phyloP scores from a whole-genome alignment of 2,888 invertebrate genomes.

The Drosophila ustulata region DNA sequence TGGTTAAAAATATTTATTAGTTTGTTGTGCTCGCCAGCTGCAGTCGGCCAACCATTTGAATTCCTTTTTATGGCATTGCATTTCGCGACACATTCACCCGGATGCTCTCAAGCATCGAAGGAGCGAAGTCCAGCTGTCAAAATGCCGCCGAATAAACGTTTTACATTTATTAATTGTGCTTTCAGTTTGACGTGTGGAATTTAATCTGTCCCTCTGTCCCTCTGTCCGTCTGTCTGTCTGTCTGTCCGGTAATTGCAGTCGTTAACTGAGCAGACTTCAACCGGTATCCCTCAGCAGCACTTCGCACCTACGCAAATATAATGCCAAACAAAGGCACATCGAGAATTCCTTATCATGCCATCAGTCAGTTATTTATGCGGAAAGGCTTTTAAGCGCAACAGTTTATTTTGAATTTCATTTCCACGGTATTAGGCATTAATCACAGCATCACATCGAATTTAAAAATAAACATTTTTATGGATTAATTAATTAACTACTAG shows the following conservation, averaged over 20 bases:
- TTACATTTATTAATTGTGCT: slow-evolving; percentile 69
- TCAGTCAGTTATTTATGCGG: slow-evolving; percentile 17
- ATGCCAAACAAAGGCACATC: neutral
- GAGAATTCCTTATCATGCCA: slow-evolving; percentile 6
- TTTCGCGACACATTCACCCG: slow-evolving; percentile 10
- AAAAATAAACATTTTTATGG: neutral
- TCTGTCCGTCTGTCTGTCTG: slow-evolving; percentile 1
- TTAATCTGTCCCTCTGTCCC: slow-evolving; percentile 39
- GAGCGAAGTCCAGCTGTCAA: slow-evolving; percentile 26
- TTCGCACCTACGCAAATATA: slow-evolving; percentile 23
- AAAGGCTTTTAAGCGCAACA: slow-evolving; percentile 17
- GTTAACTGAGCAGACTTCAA: slow-evolving; percentile 40
- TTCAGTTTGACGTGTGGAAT: slow-evolving; percentile 52
- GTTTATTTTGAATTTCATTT: slow-evolving; percentile 1
- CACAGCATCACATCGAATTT: neutral
- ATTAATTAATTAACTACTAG: slow-evolving; percentile 3
- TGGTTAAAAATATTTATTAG: slow-evolving; percentile 73
- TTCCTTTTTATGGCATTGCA: slow-evolving; percentile 52
- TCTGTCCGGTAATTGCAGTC: slow-evolving; percentile 48
- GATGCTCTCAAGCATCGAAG: too few species aligned
- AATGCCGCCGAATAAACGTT: slow-evolving; percentile 47
- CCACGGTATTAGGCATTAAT: slow-evolving; percentile 4
- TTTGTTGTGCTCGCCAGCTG: slow-evolving; percentile 62
- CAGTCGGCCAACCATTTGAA: slow-evolving; percentile 47
- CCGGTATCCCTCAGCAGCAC: slow-evolving; percentile 34